Evolutionary conservation across 2,888 invertebrate species (phyloP), one percentile per base, ranked within the genome.

Genomic region (Lepetodrilus schrolli): DNA sequence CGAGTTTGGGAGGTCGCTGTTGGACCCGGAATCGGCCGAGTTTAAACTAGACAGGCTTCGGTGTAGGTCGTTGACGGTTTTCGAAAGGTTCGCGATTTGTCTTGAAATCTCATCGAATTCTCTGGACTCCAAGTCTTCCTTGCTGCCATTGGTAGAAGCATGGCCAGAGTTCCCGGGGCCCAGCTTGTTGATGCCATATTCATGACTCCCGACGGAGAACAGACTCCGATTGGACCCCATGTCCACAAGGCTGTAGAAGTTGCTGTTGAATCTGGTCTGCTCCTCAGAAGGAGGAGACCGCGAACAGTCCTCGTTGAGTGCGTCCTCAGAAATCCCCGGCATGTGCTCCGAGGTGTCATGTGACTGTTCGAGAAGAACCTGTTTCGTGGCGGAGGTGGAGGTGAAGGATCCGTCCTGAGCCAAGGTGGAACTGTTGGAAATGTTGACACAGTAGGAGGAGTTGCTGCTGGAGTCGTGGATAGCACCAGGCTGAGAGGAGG

Each of bases 191-290:
- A 48, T 58, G n/a, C 49, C 36, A n/a, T 30, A 30, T 26, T 50
- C 73, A 21, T 66, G 73, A 66, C 72, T 72, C 13, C 72, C 48
- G 34, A 48, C 66, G 30, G 80, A 78, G 36, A 76, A 51, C 37
- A 80, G 66, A 73, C 86, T 86, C 20, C 80, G 74, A 71, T 82
- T 84, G 4, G 87, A 88, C 17, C 81, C 86, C 8, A 85, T 82
- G 36, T 82, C 80, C 72, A 87, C 87, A n/a, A 88, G 78, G 72
- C 87, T 88, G 80, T 88, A 88, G 73, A 87, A 88, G 71, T 86
- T 83, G 66, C 83, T 84, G 65, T 84, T 82, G 77, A 88, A 88
- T 43, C 80, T 78, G 30, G 83, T 84, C 73, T 86, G 85, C 13
- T 84, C 82, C n/a, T 74, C 76, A n/a, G 50, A 66, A 0, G 75